These are phyloP conservation scores for Orcinus orca DNA, from an alignment of 2,113 vertebrate genomes.

Conservation along the genomic window DNA sequence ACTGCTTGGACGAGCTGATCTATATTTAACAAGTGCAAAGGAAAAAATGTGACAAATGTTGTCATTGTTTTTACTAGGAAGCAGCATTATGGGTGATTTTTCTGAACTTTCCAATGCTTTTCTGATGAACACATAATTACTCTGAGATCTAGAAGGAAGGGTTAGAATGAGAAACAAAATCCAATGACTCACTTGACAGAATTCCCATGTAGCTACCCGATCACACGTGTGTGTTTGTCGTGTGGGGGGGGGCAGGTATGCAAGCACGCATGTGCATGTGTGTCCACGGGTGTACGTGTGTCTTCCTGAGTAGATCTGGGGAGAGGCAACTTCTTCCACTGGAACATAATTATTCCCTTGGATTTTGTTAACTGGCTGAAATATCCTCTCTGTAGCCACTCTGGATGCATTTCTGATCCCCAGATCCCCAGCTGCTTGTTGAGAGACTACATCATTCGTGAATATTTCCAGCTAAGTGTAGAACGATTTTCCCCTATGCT, in stretches of 20 bases:
- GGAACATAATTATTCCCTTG: background rate
- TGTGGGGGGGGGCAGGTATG: background rate
- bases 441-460: background rate
- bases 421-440: background rate
- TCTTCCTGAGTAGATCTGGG: background rate
- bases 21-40: background rate
- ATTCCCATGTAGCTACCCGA: background rate
- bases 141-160: background rate
- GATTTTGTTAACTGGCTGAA: constrained; percentile 5
- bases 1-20: background rate
- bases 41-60: background rate
- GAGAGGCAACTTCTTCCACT: background rate
- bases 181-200: background rate
- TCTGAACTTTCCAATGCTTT: background rate
- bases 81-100: background rate
- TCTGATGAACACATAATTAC: background rate
- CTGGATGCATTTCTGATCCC: background rate
- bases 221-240: background rate
- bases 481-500: background rate
- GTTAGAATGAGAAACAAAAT: background rate
- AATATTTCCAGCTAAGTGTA: background rate
- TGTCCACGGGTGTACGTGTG: background rate
- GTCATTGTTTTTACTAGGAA: background rate
- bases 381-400: background rate
- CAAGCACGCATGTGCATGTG: background rate